These are phyloP conservation scores for Babylonia areolata DNA, from an alignment of 1,140 invertebrate genomes.

Conservation along the genomic window DNA sequence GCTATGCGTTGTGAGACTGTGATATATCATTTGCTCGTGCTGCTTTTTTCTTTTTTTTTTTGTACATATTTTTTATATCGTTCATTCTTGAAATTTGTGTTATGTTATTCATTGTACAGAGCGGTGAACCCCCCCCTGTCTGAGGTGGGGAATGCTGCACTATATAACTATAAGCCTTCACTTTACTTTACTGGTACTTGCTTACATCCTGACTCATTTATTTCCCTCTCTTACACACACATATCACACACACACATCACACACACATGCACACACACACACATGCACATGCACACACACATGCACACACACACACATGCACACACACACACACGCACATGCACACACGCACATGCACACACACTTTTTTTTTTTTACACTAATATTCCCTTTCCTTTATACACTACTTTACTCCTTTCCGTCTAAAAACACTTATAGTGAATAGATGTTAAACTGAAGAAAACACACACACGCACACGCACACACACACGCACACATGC, in stretches of 20 bases:
- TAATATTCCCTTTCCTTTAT: neutral
- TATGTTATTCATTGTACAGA: neutral
- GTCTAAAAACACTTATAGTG: too few species aligned
- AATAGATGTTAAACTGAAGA: too few species aligned
- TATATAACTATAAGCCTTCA: neutral
- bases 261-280: neutral
- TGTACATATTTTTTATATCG: too few species aligned
- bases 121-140: neutral
- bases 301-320: neutral
- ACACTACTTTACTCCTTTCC: too few species aligned
- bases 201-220: too few species aligned
- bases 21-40: too few species aligned
- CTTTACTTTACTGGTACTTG: too few species aligned
- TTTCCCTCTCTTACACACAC: neutral
- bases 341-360: neutral
- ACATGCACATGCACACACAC: neutral
- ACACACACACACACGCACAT: neutral
- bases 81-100: neutral
- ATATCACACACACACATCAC: neutral
- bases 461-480: conserved; percentile 15
- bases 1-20: too few species aligned
- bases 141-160: too few species aligned
- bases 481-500: conserved; percentile 26
- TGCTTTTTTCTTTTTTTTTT: too few species aligned
- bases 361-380: neutral